Evolutionary conservation across 2,888 invertebrate species (phyloP), one percentile per base, ranked within the genome.

Genomic region (Agrotis segetum): DNA sequence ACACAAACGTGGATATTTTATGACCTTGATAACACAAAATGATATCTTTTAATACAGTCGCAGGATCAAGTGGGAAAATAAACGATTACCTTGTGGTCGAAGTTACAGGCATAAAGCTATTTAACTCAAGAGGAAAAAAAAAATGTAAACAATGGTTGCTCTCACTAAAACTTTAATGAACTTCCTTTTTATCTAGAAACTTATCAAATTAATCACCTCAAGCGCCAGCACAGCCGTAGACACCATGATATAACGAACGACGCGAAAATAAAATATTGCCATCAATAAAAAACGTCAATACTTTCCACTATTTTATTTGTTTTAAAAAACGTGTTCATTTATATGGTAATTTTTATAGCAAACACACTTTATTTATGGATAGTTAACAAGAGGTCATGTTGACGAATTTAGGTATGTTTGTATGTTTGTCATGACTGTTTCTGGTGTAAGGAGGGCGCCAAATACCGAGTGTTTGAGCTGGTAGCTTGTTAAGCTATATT

Each of bases 281-380:
- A 46, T 40, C 49, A 16, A 40, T 65, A 67, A 62, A 67, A 64
- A 64, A 58, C 55, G 2, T 40, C 34, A 69, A 75, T 80, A 74
- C 74, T 79, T 78, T 74, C 71, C 47, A 62, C 58, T 9, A 62
- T 56, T 52, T 68, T 56, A 60, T 79, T 74, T 79, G 70, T 71
- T 34, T 74, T 60, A 60, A 50, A 80, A 64, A 56, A 49, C 16
- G 44, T 72, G 62, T 74, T 81, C 63, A 67, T 83, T 74, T 74
- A 68, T 64, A 83, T 81, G 81, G 49, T 79, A 81, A 83, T 83
- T 81, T 82, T 74, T 62, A 66, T 73, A 59, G 67, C 66, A 53
- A 82, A 82, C 79, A 68, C 34, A 56, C 49, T 17, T 24, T 81
- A 52, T 82, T 78, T 68, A 79, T 79, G 68, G 49, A 29, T 53